phyloP scores from a whole-genome alignment of 1,140 invertebrate species.

The Bilobella aurantiaca region DNA sequence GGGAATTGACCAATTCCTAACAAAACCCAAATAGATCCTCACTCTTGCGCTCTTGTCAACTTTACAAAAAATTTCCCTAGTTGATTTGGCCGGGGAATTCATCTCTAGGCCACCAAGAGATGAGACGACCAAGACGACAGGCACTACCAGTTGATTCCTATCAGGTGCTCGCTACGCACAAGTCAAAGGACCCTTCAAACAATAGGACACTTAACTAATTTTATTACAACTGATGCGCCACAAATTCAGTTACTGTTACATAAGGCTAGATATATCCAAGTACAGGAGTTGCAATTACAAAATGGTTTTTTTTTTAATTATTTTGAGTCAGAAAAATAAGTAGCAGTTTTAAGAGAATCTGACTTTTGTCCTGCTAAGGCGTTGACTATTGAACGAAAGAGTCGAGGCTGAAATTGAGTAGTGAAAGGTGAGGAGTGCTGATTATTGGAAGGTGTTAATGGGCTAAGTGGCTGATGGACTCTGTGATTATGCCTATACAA shows the following conservation, averaged over 20 bases:
- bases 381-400: neutral
- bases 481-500: neutral
- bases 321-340: too few relatives aligned
- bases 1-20: conserved; percentile 2
- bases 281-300: too few relatives aligned
- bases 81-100: neutral
- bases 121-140: too few relatives aligned
- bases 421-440: neutral
- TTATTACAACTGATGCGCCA: too few relatives aligned
- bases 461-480: neutral
- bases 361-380: too few relatives aligned
- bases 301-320: too few relatives aligned
- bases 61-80: neutral
- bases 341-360: too few relatives aligned
- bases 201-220: too few relatives aligned
- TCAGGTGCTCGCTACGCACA: conserved; percentile 5
- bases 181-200: too few relatives aligned
- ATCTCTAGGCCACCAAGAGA: neutral
- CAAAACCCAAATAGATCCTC: conserved; percentile 1
- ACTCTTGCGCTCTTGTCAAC: neutral
- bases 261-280: too few relatives aligned
- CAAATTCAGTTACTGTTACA: too few relatives aligned
- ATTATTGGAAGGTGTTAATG: neutral
- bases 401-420: neutral
- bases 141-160: neutral